phyloP scores from a whole-genome alignment of 2,797 vertebrate genomes.

The Zalophus californianus region DNA sequence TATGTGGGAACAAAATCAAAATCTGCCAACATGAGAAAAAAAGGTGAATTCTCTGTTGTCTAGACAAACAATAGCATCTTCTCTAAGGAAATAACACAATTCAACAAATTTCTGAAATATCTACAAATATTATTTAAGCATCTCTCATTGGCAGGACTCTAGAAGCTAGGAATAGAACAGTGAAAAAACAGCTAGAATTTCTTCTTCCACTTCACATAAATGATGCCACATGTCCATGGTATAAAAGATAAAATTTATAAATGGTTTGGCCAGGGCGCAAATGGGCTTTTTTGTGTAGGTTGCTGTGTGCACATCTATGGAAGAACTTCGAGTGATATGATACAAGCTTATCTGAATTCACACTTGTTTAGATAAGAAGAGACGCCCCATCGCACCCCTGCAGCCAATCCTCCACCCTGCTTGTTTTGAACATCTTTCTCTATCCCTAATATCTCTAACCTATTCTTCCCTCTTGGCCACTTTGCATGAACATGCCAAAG shows the following conservation, averaged over 20 bases:
- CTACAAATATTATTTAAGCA: not conserved
- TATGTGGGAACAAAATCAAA: not conserved
- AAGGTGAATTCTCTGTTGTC: not conserved
- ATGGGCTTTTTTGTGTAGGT: not conserved
- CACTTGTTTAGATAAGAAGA: not conserved
- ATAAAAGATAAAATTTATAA: not conserved
- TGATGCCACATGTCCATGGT: not conserved
- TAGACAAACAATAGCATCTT: not conserved
- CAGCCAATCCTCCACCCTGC: no score
- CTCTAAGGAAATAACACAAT: not conserved
- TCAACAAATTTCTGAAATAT: not conserved
- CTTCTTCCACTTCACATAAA: not conserved
- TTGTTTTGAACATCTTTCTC: not conserved
- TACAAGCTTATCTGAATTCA: not conserved
- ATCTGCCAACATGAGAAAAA: not conserved
- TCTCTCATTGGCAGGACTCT: not conserved
- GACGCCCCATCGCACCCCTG: not conserved
- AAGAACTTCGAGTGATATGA: not conserved
- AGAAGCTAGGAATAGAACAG: not conserved
- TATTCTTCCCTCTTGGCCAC: not conserved
- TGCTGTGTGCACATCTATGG: not conserved
- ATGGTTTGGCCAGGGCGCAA: not conserved
- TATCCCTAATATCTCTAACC: not conserved
- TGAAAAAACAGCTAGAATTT: not conserved
- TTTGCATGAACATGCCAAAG: not conserved